A percentile compares a stretch with the other conserved stretches of the same genome.
phyloP scores from a whole-genome alignment of 2,888 invertebrate species.

The Oscheius myriophilus region DNA sequence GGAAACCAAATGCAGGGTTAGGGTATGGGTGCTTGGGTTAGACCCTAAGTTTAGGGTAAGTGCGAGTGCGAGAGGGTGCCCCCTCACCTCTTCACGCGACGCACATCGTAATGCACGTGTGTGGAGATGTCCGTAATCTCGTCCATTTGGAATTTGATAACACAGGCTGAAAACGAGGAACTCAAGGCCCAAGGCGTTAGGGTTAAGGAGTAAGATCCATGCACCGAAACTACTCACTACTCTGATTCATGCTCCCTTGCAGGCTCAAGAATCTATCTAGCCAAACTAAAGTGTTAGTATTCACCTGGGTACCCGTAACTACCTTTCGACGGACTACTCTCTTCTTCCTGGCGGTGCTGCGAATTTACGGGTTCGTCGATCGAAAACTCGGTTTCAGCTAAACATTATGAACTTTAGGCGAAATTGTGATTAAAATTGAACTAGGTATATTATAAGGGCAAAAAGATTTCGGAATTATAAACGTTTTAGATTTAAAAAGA shows the following conservation, averaged over 20 bases:
- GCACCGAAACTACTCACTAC: too few species aligned
- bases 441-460: too few species aligned
- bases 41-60: too few species aligned
- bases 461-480: too few species aligned
- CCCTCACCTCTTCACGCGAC: slow-evolving; percentile 51
- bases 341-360: background rate
- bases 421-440: too few species aligned
- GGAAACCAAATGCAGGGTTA: background rate
- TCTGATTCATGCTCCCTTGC: slow-evolving; percentile 3
- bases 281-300: slow-evolving; percentile 10
- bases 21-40: background rate
- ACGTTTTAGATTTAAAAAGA: too few species aligned
- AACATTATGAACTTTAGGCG: too few species aligned
- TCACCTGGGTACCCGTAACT: slow-evolving; percentile 12
- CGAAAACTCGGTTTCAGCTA: background rate
- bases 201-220: too few species aligned
- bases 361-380: background rate
- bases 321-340: background rate
- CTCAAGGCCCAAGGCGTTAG: slow-evolving; percentile 17
- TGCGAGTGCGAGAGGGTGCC: slow-evolving; percentile 12
- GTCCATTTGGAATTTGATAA: slow-evolving; percentile 67
- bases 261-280: background rate
- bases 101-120: slow-evolving; percentile 47
- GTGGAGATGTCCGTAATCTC: slow-evolving; percentile 36
- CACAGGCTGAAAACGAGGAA: slow-evolving; percentile 56